A percentile compares a stretch with the other conserved stretches of the same genome.
Evolutionary conservation across 2,797 vertebrate genomes (phyloP).

Genomic region (Anabacerthia variegaticeps): DNA sequence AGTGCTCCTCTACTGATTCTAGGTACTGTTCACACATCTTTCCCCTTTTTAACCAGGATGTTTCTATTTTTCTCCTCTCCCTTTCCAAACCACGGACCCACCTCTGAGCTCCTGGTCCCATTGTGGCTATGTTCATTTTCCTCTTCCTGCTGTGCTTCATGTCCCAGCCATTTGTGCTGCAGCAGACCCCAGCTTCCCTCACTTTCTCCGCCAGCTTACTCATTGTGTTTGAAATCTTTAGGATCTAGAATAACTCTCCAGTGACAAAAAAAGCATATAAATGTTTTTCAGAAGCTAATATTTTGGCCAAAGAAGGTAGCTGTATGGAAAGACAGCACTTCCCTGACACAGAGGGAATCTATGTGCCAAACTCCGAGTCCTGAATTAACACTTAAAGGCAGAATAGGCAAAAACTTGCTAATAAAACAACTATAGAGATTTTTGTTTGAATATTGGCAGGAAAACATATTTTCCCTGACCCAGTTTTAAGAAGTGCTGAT

Average conservation of each 20-base stretch:
- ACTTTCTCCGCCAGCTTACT: not conserved
- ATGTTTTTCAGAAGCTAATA: not conserved
- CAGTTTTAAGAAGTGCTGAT: slow-evolving; percentile 41
- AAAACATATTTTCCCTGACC: slow-evolving; percentile 40
- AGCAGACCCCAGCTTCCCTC: not conserved
- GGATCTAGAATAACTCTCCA: not conserved
- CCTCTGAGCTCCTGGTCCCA: not conserved
- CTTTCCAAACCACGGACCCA: not conserved
- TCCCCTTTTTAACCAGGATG: not conserved
- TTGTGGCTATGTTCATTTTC: not conserved
- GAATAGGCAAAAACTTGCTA: slow-evolving; percentile 4
- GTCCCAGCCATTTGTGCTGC: fast-evolving
- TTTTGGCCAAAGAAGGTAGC: not conserved
- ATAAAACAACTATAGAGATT: slow-evolving; percentile 5
- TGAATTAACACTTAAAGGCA: slow-evolving; percentile 28
- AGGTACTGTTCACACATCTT: not conserved
- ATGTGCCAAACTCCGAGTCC: slow-evolving; percentile 14
- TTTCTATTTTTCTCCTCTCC: not conserved
- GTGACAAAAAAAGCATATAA: not conserved
- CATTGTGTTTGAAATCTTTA: not conserved
- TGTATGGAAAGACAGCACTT: not conserved
- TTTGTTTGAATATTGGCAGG: slow-evolving; percentile 32
- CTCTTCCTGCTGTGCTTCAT: not conserved
- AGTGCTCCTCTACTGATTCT: not conserved
- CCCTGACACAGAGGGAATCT: not conserved